Base-by-base conservation (phyloP, 2,797 vertebrate species). In the Myripristis murdjan region DNA sequence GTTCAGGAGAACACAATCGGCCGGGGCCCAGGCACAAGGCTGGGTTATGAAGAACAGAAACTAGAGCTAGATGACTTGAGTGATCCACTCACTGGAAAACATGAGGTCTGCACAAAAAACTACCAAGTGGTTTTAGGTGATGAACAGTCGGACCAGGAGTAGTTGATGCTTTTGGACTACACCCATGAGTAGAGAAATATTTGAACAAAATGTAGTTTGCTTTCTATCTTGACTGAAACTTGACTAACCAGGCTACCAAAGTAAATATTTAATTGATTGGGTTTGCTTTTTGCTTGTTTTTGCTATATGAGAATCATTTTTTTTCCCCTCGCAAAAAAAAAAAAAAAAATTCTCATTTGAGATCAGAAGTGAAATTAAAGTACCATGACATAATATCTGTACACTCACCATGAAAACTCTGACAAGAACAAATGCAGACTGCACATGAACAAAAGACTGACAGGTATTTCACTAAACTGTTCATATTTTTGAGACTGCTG, bases 1-100 rank as follows among this genome's bases (percentile, higher is more conserved):
- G 72, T 77, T 49, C 22, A 51, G 68, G 61, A 66, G 47, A 52
- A 54, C 20, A 3, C 24, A 66, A 52, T 57, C 46, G 31, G 69
- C 28, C 22, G 5, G n/a, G 18, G 44, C 64, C 20, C 20, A 1
- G 57, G 26, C 28, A 37, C 14, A 51, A 16, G 55, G 23, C 11
- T 49, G 11, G 35, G 24, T 24, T 28, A 15, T 14, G 31, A 56
- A 39, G 44, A 54, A 48, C 15, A 6, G 16, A 44, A 23, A 54
- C 51, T 4, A 6, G 24, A 33, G 10, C 16, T 4, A 46, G 43
- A 39, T 3, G 0, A 14, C 12, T 4, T 1, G 43, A 46, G 43
- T 1, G 16, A 18, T 16, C 43, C 6, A 18, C 8, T 18, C 43
- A 6, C 43, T 9, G 16, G 11, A 2, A 12, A 39, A 14, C 12